phyloP scores from a whole-genome alignment of 2,797 vertebrate genomes.

The Myotis pilosus region DNA sequence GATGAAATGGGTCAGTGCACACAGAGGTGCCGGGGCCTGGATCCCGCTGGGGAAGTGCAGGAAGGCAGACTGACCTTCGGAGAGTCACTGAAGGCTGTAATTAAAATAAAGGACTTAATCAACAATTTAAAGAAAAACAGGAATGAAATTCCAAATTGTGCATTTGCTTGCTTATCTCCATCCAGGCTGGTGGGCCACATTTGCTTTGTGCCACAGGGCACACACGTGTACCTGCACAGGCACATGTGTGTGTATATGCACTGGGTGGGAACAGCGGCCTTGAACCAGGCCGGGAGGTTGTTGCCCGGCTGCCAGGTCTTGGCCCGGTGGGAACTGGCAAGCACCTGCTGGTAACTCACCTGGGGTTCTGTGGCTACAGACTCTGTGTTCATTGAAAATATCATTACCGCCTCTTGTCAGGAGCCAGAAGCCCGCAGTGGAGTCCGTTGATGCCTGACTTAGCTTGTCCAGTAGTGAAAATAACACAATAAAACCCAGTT shows the following conservation, averaged over 20 bases:
- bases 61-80: neutral
- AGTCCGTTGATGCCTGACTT: conserved; percentile 58
- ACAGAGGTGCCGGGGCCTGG: neutral
- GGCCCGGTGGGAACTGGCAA: conserved; percentile 22
- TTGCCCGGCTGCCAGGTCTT: neutral
- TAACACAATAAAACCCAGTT: conserved; percentile 60
- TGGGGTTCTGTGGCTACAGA: conserved; percentile 30
- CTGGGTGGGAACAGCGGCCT: neutral
- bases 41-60: neutral
- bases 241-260: neutral
- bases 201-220: neutral
- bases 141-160: neutral
- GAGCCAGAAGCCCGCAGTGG: conserved; percentile 63
- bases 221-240: neutral
- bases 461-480: conserved; percentile 73
- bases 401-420: conserved; percentile 58
- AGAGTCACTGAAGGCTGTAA: neutral
- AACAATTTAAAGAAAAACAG: neutral
- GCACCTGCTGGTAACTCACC: neutral
- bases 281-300: neutral
- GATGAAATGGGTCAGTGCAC: neutral
- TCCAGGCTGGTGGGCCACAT: neutral
- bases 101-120: neutral
- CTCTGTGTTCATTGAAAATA: conserved; percentile 45
- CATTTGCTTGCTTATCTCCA: neutral